A percentile compares a stretch with the other conserved stretches of the same genome.
Evolutionary conservation across 2,797 vertebrate genomes (phyloP).

Genomic region (Dryobates pubescens): DNA sequence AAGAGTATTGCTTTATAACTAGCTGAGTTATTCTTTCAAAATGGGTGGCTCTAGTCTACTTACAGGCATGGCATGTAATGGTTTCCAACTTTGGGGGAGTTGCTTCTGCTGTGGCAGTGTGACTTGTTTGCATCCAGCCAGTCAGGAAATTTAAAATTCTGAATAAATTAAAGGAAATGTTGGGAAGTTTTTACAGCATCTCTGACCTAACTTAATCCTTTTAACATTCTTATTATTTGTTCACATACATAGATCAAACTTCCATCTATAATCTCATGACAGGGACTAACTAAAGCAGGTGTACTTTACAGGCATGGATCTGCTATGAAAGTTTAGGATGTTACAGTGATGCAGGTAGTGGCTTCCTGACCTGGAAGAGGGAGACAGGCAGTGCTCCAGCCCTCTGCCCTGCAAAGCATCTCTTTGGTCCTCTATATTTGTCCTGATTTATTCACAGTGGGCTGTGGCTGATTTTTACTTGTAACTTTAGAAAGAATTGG

Average conservation of each 20-base stretch:
- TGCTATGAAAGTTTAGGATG: neutral
- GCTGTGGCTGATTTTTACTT: neutral
- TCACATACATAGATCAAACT: neutral
- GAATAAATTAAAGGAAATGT: neutral
- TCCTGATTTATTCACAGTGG: neutral
- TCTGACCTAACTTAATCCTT: neutral
- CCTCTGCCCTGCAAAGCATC: neutral
- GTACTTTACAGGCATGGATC: neutral
- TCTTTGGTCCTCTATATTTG: neutral
- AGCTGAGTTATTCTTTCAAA: neutral
- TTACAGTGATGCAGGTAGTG: neutral
- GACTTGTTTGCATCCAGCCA: neutral
- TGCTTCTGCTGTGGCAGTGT: neutral
- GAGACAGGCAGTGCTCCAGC: no score
- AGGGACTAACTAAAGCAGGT: neutral
- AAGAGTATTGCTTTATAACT: neutral
- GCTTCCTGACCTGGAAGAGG: neutral
- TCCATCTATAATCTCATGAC: neutral
- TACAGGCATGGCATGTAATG: neutral
- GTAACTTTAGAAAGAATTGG: neutral
- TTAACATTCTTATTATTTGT: neutral
- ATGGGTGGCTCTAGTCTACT: neutral
- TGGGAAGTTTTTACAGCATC: neutral
- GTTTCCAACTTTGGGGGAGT: neutral
- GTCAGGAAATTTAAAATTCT: neutral